These are phyloP conservation scores for Periophthalmodon schlosseri DNA, from an alignment of 2,113 vertebrate species.

Conservation along the genomic window DNA sequence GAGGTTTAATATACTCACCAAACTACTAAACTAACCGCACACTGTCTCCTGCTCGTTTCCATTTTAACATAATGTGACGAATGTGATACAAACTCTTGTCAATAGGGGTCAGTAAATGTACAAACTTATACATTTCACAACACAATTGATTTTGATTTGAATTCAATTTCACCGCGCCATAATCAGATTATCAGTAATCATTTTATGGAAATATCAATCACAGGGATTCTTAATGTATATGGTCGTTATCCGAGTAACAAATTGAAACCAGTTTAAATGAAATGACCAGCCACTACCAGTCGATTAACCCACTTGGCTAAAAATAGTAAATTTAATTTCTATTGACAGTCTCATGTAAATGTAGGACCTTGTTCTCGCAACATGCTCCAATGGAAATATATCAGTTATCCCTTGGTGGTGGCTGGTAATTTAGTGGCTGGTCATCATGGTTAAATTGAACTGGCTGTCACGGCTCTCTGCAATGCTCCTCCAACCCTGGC, in stretches of 20 bases:
- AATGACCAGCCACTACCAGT: conserved; percentile 22
- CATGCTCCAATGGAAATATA: conserved; percentile 54
- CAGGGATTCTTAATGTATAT: conserved; percentile 25
- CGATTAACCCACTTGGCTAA: conserved; percentile 48
- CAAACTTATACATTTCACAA: background rate
- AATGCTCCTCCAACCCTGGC: conserved; percentile 26
- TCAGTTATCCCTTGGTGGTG: conserved; percentile 42
- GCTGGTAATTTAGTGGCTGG: conserved; percentile 53
- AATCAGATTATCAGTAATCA: conserved; percentile 45
- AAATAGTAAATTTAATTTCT: conserved; percentile 55
- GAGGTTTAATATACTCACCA: conserved; percentile 67
- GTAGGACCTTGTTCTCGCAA: conserved; percentile 53
- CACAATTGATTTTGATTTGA: background rate
- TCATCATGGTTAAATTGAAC: conserved; percentile 59
- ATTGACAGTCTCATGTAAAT: conserved; percentile 50
- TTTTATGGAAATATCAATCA: conserved; percentile 28
- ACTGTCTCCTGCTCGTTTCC: conserved; percentile 31
- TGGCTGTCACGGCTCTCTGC: conserved; percentile 24
- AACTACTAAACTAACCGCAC: conserved; percentile 43
- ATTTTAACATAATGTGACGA: background rate
- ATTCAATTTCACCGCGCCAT: conserved; percentile 17
- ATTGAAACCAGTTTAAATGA: conserved; percentile 22
- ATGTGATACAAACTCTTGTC: conserved; percentile 28
- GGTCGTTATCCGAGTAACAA: conserved; percentile 24
- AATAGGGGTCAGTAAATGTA: background rate